Evolutionary conservation across 2,888 invertebrate genomes (phyloP).

Genomic region (Acrocyrtus sp.): DNA sequence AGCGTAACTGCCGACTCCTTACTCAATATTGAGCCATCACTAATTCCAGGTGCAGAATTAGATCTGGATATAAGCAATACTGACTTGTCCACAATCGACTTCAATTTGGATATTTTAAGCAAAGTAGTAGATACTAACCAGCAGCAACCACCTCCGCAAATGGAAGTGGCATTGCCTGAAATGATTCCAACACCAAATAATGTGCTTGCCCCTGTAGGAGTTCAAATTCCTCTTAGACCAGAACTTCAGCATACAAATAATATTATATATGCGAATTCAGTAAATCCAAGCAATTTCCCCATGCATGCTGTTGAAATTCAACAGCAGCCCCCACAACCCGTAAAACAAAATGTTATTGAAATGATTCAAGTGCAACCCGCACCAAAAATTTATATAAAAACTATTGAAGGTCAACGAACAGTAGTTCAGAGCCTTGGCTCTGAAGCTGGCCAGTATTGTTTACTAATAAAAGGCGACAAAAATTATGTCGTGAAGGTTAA

Average conservation of each 20-base stretch:
- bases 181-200: too few relatives aligned
- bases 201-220: too few relatives aligned
- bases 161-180: too few relatives aligned
- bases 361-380: constrained; percentile 19
- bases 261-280: too few relatives aligned
- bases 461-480: constrained; percentile 55
- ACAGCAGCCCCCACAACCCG: constrained; percentile 2
- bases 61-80: constrained; percentile 40
- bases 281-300: too few relatives aligned
- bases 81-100: constrained; percentile 54
- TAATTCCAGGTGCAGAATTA: constrained; percentile 29
- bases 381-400: constrained; percentile 56
- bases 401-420: constrained; percentile 52
- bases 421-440: constrained; percentile 38
- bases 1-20: constrained; percentile 24
- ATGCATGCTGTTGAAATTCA: too few relatives aligned
- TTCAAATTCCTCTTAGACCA: neutral
- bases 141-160: too few relatives aligned
- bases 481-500: constrained; percentile 52
- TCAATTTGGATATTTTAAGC: constrained; percentile 60
- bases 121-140: constrained; percentile 44
- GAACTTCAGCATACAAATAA: neutral
- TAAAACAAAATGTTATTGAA: constrained; percentile 12
- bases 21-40: constrained; percentile 35
- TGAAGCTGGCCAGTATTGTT: constrained; percentile 20